Percentiles rank a stretch among this genome's conserved stretches.
Evolutionary conservation across 2,113 vertebrate species (phyloP).

Genomic region (Amphilophus citrinellus): DNA sequence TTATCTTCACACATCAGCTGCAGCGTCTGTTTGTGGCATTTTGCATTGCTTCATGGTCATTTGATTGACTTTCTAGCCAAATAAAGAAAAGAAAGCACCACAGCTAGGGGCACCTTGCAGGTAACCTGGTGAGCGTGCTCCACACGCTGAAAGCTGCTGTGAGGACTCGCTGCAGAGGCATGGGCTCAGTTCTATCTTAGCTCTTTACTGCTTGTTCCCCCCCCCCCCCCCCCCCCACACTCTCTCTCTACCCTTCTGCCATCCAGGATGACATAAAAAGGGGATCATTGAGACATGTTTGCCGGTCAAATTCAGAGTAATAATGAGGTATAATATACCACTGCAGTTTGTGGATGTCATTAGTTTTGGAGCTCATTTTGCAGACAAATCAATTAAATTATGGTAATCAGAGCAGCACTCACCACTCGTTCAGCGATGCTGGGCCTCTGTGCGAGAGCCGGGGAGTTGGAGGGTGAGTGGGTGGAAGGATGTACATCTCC

Average conservation of each 20-base stretch:
- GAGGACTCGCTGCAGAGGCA: fast-evolving
- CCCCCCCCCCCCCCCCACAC: too few species aligned
- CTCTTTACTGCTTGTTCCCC: background rate
- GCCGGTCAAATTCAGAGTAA: background rate
- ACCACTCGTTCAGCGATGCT: background rate
- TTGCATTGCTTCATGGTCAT: background rate
- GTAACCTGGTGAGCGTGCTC: background rate
- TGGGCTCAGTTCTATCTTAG: background rate
- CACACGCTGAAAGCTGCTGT: background rate
- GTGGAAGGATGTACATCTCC: slow-evolving; percentile 44
- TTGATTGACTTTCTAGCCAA: background rate
- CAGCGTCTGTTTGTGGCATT: background rate
- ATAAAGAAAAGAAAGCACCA: too few species aligned
- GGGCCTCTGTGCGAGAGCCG: background rate
- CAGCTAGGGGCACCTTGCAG: fast-evolving
- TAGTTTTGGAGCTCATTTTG: slow-evolving; percentile 27
- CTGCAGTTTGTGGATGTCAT: background rate
- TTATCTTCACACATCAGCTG: fast-evolving
- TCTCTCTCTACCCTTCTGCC: background rate
- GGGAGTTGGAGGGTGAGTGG: slow-evolving; percentile 24
- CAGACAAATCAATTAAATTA: slow-evolving; percentile 62
- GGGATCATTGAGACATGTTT: background rate
- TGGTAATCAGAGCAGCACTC: slow-evolving; percentile 45
- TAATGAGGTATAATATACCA: background rate
- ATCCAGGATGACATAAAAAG: background rate